Base-by-base conservation (phyloP, 2,113 vertebrate species). In the Numida meleagris region DNA sequence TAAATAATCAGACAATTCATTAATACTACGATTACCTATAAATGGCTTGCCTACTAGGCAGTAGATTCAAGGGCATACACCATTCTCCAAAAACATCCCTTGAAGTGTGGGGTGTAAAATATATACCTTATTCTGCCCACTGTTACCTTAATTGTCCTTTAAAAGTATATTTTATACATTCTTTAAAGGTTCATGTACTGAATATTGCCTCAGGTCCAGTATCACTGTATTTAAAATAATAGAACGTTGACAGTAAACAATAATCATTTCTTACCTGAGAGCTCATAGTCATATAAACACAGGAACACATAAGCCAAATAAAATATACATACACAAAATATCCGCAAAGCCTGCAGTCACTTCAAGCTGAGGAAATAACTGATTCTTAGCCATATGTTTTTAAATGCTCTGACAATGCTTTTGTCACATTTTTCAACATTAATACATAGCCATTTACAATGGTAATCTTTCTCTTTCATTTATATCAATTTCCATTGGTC, bases 231-330 rank as follows among this genome's bases (percentile, higher is more conserved):
- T 40, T n/a, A 57, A 65, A 88, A 79, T 17, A 16, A 68, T 0
- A 5, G 25, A 25, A 31, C 9, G 18, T 0, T 68, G 25, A 6
- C 75, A 21, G 29, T 65, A 21, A 0, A 71, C 34, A 34, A 21
- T 10, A 77, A 78, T 80, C 46, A 79, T 53, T 90, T 79, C 1
- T 5, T 61, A 17, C 23, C 70, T 11, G 27, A 82, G 40, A 88
- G 65, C 50, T 92, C 57, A 68, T n/a, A 42, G 45, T 65, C 82
- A 72, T 19, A 79, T 23, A 38, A 84, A 43, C 43, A 67, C 70
- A 86, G 51, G 45, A 90, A 55, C 21, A 93, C 46, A 50, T 89
- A 87, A 66, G 31, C 43, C 93, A 93, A 95, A 85, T n/a, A 63
- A 65, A 82, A 75, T 14, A 62, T 10, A 67, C 4, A 0, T 8